Conservation (phyloP, 2,797 vertebrate species). For the Cryptoblepharus egeriae region DNA sequence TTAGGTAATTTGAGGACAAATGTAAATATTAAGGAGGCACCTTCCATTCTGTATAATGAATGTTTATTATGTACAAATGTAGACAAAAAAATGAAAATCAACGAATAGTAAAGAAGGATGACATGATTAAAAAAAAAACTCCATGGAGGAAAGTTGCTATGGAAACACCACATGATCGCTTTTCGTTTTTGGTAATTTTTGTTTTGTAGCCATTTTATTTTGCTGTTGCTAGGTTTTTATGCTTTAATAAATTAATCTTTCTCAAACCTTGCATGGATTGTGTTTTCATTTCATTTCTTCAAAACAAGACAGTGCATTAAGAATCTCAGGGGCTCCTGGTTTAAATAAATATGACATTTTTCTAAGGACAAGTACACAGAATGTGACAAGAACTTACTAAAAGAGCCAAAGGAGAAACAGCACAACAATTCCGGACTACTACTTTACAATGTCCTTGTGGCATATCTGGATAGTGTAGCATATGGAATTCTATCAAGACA, state of each 20-base stretch:
- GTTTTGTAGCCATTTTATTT: constrained; percentile 40
- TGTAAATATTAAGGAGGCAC: not conserved
- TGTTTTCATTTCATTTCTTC: constrained; percentile 24
- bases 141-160: constrained; percentile 44
- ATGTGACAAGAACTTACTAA: constrained; percentile 14
- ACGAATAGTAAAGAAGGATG: not conserved
- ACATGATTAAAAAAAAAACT: constrained; percentile 28
- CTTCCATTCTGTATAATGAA: not conserved
- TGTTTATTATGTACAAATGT: constrained; percentile 10
- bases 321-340: constrained; percentile 6
- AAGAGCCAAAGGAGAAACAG: constrained; percentile 27
- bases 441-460: not conserved
- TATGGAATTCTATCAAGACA: not conserved
- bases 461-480: constrained; percentile 8
- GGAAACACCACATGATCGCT: constrained; percentile 40
- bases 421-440: constrained; percentile 11
- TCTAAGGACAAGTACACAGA: constrained; percentile 1
- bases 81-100: constrained; percentile 22
- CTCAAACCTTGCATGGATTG: constrained; percentile 19
- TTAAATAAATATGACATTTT: constrained; percentile 30
- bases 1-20: not conserved
- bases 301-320: not conserved
- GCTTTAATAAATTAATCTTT: constrained; percentile 42
- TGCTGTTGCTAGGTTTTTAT: constrained; percentile 24
- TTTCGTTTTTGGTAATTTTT: constrained; percentile 24